Evolutionary conservation across 2,888 invertebrate genomes (phyloP).

Genomic region (Phyllotreta striolata): DNA sequence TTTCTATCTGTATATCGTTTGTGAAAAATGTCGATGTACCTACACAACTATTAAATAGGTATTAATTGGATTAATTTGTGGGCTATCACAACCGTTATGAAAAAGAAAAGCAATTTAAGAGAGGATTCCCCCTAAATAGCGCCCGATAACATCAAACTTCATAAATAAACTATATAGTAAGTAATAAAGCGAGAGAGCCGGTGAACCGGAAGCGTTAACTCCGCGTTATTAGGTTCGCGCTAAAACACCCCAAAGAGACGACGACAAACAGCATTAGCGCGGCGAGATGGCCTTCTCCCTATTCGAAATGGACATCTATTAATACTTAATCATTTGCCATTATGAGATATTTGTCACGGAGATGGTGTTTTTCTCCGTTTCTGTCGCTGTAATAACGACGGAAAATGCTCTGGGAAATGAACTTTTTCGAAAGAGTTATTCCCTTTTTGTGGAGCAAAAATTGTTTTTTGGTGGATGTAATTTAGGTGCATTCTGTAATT

Average conservation of each 20-base stretch:
- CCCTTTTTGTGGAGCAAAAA: not conserved
- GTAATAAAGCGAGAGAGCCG: slow-evolving; percentile 50
- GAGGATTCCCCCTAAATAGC: not conserved
- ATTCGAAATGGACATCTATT: slow-evolving; percentile 39
- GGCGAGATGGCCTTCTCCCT: slow-evolving; percentile 48
- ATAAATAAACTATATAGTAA: slow-evolving; percentile 39
- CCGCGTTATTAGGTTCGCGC: slow-evolving; percentile 62
- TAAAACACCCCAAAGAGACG: slow-evolving; percentile 58
- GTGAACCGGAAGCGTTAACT: slow-evolving; percentile 63
- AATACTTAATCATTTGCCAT: slow-evolving; percentile 39
- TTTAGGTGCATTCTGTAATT: no score
- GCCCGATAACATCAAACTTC: slow-evolving; percentile 26
- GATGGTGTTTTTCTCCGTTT: slow-evolving; percentile 32
- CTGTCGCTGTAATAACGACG: slow-evolving; percentile 23
- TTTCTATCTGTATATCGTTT: no score
- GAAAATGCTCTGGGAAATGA: slow-evolving; percentile 16
- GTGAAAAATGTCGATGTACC: no score
- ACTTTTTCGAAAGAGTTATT: not conserved
- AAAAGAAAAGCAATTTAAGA: slow-evolving; percentile 2
- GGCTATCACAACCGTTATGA: not conserved
- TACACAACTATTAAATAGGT: no score
- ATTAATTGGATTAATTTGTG: not conserved
- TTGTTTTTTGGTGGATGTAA: not conserved
- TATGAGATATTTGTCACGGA: slow-evolving; percentile 37
- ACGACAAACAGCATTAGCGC: slow-evolving; percentile 52